Evolutionary conservation across 2,113 vertebrate genomes (phyloP).

Genomic region (Siniperca chuatsi): DNA sequence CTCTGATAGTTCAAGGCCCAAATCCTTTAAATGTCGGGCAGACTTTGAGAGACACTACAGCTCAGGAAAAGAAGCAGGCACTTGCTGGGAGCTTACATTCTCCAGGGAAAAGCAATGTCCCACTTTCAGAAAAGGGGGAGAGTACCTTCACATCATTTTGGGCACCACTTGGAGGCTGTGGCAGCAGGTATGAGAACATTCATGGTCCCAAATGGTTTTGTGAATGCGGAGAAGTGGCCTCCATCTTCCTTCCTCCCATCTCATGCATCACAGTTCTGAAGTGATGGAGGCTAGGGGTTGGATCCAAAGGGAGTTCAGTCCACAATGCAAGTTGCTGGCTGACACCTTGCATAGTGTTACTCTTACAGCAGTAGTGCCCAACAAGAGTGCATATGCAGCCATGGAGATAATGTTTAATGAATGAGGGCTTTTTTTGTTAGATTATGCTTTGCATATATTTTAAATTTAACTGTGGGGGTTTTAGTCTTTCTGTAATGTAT

Average conservation of each 20-base stretch:
- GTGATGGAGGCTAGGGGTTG: constrained; percentile 48
- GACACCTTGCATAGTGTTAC: constrained; percentile 30
- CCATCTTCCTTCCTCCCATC: constrained; percentile 52
- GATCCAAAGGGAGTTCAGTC: constrained; percentile 54
- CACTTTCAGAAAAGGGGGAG: constrained; percentile 61
- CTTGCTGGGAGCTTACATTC: constrained; percentile 69
- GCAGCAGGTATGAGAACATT: constrained; percentile 71
- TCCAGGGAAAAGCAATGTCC: constrained; percentile 69
- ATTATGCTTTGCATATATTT: constrained; percentile 9
- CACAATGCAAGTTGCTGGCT: constrained; percentile 32
- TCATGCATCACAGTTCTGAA: constrained; percentile 57
- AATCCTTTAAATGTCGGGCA: constrained; percentile 74
- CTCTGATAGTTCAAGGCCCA: constrained; percentile 72
- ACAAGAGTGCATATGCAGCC: neutral
- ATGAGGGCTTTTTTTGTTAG: neutral
- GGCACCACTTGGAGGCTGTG: constrained; percentile 56
- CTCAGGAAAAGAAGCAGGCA: constrained; percentile 61
- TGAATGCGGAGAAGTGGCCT: constrained; percentile 55
- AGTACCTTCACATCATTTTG: constrained; percentile 56
- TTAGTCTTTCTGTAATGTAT: neutral
- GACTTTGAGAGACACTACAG: constrained; percentile 70
- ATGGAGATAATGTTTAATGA: neutral
- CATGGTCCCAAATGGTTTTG: constrained; percentile 65
- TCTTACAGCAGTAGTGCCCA: neutral
- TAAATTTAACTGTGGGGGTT: neutral